These are phyloP conservation scores for Microcebus tavaratra DNA, from an alignment of 2,113 vertebrate genomes.

Conservation along the genomic window DNA sequence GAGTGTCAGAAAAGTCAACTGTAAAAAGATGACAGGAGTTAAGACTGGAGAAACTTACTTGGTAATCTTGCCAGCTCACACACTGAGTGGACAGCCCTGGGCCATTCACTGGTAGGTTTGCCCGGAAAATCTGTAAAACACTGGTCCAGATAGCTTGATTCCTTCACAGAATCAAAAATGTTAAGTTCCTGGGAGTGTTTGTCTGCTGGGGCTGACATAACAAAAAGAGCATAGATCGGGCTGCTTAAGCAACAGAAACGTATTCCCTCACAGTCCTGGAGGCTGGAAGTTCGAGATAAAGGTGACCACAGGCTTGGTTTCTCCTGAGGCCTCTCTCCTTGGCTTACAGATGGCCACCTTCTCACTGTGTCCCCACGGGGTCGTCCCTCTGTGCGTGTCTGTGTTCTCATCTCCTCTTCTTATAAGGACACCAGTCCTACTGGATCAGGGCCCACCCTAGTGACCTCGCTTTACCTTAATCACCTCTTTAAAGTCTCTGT, in stretches of 20 bases:
- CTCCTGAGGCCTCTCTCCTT: neutral
- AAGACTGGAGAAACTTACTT: rapidly evolving
- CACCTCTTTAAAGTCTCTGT: neutral
- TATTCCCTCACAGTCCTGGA: neutral
- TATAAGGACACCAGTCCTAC: rapidly evolving
- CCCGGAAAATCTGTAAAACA: neutral
- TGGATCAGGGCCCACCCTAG: neutral
- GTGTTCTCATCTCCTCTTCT: neutral
- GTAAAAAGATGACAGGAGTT: too few relatives aligned
- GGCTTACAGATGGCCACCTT: rapidly evolving
- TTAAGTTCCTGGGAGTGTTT: too few relatives aligned
- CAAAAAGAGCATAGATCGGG: neutral
- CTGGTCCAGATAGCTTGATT: too few relatives aligned
- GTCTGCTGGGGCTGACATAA: too few relatives aligned
- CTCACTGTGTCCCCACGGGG: neutral
- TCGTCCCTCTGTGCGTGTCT: neutral
- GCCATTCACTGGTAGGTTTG: rapidly evolving
- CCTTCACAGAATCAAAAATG: neutral
- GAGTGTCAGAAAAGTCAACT: neutral
- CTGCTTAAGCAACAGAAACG: neutral
- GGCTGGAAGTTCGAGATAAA: neutral
- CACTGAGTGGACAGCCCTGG: neutral
- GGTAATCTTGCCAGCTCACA: rapidly evolving
- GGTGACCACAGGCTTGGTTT: neutral
- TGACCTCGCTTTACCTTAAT: neutral